A percentile compares a stretch with the other conserved stretches of the same genome.
These are phyloP conservation scores for Sipunculus nudus DNA, from an alignment of 2,888 invertebrate genomes.

Conservation along the genomic window DNA sequence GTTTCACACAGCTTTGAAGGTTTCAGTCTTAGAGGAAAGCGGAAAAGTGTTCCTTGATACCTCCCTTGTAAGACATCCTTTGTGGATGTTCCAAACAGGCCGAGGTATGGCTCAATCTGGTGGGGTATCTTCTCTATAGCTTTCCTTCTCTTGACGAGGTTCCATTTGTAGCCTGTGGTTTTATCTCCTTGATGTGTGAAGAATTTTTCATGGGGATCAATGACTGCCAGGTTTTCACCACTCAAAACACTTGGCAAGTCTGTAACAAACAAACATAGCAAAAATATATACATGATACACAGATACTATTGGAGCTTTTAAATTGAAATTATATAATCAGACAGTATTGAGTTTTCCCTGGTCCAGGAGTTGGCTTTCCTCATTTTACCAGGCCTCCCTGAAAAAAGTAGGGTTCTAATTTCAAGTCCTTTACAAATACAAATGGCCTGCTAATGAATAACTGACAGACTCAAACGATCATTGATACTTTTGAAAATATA, in stretches of 20 bases:
- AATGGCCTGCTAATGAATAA: too few relatives aligned
- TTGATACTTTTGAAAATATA: too few relatives aligned
- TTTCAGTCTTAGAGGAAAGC: constrained; percentile 53
- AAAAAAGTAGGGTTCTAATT: too few relatives aligned
- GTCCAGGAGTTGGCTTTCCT: too few relatives aligned
- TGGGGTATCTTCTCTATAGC: constrained; percentile 23
- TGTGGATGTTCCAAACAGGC: constrained; percentile 41
- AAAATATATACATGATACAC: too few relatives aligned
- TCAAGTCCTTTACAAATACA: too few relatives aligned
- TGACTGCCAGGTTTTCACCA: constrained; percentile 49
- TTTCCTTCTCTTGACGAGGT: constrained; percentile 20
- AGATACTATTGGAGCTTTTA: too few relatives aligned
- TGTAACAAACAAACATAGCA: constrained; percentile 34
- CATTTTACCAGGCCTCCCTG: too few relatives aligned
- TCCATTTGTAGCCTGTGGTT: constrained; percentile 40
- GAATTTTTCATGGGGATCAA: constrained; percentile 53
- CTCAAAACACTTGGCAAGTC: constrained; percentile 56
- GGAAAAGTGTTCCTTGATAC: constrained; percentile 53
- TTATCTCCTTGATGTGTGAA: constrained; percentile 33
- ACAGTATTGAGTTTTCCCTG: too few relatives aligned
- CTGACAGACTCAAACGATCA: too few relatives aligned
- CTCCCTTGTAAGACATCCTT: constrained; percentile 28
- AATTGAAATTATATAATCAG: too few relatives aligned
- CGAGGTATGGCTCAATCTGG: constrained; percentile 45
- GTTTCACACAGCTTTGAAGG: constrained; percentile 49